Evolutionary conservation across 2,113 vertebrate genomes (phyloP), one percentile per base, ranked within the genome.

Genomic region (Eurystomus gularis): DNA sequence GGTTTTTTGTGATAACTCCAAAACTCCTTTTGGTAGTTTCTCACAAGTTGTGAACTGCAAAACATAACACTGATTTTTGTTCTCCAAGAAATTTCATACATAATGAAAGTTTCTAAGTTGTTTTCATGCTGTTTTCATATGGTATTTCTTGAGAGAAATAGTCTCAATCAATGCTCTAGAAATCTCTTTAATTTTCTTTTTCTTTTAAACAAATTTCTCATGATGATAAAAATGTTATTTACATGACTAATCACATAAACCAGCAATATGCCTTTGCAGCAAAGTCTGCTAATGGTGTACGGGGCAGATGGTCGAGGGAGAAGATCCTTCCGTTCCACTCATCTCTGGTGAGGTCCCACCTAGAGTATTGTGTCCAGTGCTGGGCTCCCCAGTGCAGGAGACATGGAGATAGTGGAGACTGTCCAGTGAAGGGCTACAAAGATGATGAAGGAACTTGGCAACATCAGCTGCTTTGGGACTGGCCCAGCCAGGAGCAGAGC

Each of bases 311-410:
- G 13, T 19, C 0, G 2, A 79, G 6, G 15, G 8, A 71, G 13
- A 5, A 4, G 7, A 39, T 40, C 46, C 21, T 33, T 51, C 2
- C 9, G 2, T 4, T 48, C 73, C 29, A 11, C 11, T 71, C 18
- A 37, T 8, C 0, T 1, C 25, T 66, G 15, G 6, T 40, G 24
- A 37, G 25, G 18, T 9, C 26, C 8, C 29, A 20, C 4, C 10
- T 57, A 23, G 11, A 82, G 11, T 23, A 1, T 3, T 44, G 7
- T 28, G 26, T 24, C 66, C 49, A 54, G 5, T 37, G 8, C 46
- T 81, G 57, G 28, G 16, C 1, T 83, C 15, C 19, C 17, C 29
- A 29, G 16, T 57, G 29, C 54, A 33, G 17, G 31, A 57, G 31
- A 33, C 9, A 28, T 42, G 31, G 9, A 15, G 4, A 4, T 9